Evolutionary conservation across 2,888 invertebrate genomes (phyloP).

Genomic region (Xestia rhomboidea): DNA sequence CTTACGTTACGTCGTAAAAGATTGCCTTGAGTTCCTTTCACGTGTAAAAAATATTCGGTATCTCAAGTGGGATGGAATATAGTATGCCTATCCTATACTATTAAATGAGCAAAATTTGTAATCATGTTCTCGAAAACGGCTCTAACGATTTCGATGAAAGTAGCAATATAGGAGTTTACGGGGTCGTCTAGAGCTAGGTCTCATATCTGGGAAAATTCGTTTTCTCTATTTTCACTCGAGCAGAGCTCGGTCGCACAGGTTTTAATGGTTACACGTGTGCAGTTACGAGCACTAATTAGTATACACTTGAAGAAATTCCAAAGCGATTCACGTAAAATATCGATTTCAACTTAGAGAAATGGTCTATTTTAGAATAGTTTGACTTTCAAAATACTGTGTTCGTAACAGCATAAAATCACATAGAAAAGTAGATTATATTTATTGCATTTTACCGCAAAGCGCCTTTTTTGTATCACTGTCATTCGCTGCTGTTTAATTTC

Average conservation of each 20-base stretch:
- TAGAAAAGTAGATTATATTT: not conserved
- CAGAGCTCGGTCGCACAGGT: not conserved
- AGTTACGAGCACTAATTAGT: not conserved
- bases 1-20: not conserved
- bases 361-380: not conserved
- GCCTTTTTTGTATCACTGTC: not conserved
- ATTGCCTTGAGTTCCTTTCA: not conserved
- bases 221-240: not conserved
- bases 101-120: not conserved
- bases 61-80: conserved; percentile 8
- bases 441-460: not conserved
- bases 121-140: not conserved
- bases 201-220: not conserved
- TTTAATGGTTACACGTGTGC: not conserved
- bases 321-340: not conserved
- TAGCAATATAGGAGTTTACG: not conserved
- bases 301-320: not conserved
- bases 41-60: not conserved
- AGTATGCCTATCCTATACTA: not conserved
- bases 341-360: not conserved
- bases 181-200: not conserved
- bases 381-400: not conserved
- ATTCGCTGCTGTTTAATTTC: not conserved
- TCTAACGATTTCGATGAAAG: not conserved
- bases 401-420: not conserved